Evolutionary conservation across 2,113 vertebrate genomes (phyloP).

Genomic region (Abramis brama): DNA sequence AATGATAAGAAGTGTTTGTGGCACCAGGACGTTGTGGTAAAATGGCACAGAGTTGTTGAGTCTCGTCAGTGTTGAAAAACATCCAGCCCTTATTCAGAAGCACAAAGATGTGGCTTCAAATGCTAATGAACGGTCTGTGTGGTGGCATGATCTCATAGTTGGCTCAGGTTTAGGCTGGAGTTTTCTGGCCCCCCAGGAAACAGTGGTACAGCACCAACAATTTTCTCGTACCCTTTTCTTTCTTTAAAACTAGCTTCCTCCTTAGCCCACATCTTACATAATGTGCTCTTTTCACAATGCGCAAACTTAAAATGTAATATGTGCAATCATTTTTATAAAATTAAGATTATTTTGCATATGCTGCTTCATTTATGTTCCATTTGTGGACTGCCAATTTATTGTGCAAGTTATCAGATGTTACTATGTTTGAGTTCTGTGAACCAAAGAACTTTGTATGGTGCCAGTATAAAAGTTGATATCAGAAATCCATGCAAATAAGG

Average conservation of each 20-base stretch:
- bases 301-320: neutral
- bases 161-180: conserved; percentile 31
- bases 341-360: neutral
- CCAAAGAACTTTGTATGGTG: neutral
- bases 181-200: conserved; percentile 42
- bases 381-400: neutral
- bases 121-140: conserved; percentile 24
- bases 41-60: conserved; percentile 8
- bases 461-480: neutral
- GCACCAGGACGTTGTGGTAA: neutral
- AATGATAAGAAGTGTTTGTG: neutral
- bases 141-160: conserved; percentile 51
- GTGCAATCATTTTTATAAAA: neutral
- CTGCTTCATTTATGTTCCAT: neutral
- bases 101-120: conserved; percentile 28
- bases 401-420: neutral
- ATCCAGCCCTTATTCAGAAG: conserved; percentile 26
- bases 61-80: conserved; percentile 26
- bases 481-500: neutral
- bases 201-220: conserved; percentile 23
- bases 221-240: conserved; percentile 21
- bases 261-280: neutral
- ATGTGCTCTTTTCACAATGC: neutral
- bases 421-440: neutral
- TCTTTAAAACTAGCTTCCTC: neutral